Evolutionary conservation across 64 coral and sea anemone genomes (phyloP).

Genomic region (Montipora capricornis): DNA sequence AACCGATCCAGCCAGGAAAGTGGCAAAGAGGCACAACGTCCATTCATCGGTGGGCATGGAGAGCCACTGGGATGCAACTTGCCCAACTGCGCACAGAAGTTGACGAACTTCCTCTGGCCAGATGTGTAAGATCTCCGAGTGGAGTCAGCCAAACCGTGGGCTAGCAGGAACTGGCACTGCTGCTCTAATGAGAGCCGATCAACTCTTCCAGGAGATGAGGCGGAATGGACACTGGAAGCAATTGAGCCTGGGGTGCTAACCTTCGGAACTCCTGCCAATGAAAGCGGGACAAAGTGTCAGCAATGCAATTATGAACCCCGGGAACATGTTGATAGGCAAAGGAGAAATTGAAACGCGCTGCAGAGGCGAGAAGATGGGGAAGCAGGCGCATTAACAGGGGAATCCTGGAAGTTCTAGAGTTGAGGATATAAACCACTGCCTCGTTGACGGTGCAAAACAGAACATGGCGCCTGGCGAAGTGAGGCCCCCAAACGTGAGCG

Average conservation of each 20-base stretch:
- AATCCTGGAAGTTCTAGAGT: neutral
- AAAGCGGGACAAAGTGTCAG: conserved; percentile 19
- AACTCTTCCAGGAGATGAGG: neutral
- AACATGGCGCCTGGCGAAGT: conserved; percentile 2
- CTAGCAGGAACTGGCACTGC: neutral
- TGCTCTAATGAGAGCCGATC: conserved; percentile 21
- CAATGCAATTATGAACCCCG: conserved; percentile 20
- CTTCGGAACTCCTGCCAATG: conserved; percentile 51
- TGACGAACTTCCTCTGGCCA: conserved; percentile 24
- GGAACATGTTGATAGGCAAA: conserved; percentile 24
- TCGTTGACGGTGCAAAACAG: conserved; percentile 55
- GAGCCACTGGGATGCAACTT: conserved; percentile 20
- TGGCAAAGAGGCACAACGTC: conserved; percentile 45
- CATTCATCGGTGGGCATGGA: neutral
- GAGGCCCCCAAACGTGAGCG: conserved; percentile 8
- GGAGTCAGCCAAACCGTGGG: conserved; percentile 32
- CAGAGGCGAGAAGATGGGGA: neutral
- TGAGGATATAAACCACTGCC: conserved; percentile 7
- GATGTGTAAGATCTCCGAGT: conserved; percentile 27
- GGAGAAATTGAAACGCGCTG: conserved; percentile 28
- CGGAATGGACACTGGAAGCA: conserved; percentile 14
- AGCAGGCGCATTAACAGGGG: conserved; percentile 47
- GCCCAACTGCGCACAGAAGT: conserved; percentile 31
- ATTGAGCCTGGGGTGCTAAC: conserved; percentile 8
- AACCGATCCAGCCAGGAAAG: conserved; percentile 27